phyloP scores from a whole-genome alignment of 2,888 invertebrate genomes.

The Odontothrips loti region DNA sequence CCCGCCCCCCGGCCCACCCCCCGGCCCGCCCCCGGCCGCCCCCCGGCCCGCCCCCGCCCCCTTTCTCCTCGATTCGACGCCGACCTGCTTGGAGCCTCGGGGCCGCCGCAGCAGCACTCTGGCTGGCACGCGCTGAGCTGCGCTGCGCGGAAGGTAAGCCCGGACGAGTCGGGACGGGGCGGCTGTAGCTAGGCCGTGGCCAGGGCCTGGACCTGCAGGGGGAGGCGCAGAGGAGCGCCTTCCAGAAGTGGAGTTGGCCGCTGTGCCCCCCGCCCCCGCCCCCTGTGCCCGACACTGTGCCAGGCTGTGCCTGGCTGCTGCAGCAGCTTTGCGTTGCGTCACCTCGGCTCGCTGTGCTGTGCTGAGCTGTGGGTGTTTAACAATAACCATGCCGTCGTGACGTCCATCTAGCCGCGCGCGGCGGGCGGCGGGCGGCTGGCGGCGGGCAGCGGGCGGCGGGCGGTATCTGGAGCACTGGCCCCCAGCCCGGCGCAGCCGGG shows the following conservation, averaged over 20 bases:
- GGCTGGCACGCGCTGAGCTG: no score
- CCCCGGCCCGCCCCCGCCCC: no score
- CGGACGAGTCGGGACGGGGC: not conserved
- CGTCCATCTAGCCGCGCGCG: not conserved
- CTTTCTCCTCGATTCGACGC: not conserved
- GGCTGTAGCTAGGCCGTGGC: not conserved
- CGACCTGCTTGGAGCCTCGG: not conserved
- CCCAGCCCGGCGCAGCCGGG: not conserved
- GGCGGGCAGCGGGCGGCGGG: not conserved
- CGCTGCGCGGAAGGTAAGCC: not conserved
- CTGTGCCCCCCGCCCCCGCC: not conserved
- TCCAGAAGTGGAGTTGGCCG: not conserved
- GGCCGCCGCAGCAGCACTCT: no score
- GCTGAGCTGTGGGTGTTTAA: not conserved
- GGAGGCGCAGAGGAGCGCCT: not conserved
- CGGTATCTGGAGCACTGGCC: not conserved
- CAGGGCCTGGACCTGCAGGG: not conserved
- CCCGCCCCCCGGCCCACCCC: no score
- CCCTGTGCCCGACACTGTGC: no score
- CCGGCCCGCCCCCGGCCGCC: no score
- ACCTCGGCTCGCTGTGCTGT: no score
- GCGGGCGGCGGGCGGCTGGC: not conserved
- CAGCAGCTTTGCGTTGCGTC: no score
- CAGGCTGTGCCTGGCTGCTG: no score
- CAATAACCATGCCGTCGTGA: not conserved